These are phyloP conservation scores for Amazonetta brasiliensis DNA, from an alignment of 2,797 vertebrate species.

Conservation along the genomic window DNA sequence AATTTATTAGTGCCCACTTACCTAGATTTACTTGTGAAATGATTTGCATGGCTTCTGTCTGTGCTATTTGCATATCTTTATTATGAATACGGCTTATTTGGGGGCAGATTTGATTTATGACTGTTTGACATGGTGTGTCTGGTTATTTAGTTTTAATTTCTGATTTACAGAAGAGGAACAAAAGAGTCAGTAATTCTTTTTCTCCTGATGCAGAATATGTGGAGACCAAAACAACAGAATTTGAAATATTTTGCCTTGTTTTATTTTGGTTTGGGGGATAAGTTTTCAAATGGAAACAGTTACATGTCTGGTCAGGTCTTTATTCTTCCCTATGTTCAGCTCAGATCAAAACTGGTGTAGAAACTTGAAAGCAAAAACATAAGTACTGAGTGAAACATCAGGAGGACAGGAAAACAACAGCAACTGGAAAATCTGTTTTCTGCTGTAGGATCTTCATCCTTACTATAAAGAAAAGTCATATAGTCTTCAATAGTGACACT, in stretches of 20 bases:
- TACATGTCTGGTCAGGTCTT: conserved; percentile 13
- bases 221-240: not conserved
- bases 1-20: conserved; percentile 80
- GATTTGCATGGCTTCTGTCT: conserved; percentile 75
- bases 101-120: conserved; percentile 75
- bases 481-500: not conserved
- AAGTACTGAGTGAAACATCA: not conserved
- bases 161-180: conserved; percentile 67
- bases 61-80: conserved; percentile 77
- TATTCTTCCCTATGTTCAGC: not conserved
- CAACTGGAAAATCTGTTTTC: rapidly evolving
- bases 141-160: conserved; percentile 70
- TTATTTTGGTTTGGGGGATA: not conserved
- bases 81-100: conserved; percentile 76
- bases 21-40: conserved; percentile 77
- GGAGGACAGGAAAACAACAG: not conserved
- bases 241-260: not conserved
- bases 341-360: not conserved
- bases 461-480: not conserved
- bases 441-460: not conserved
- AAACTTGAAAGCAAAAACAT: not conserved
- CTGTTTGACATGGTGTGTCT: conserved; percentile 64
- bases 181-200: conserved; percentile 16
- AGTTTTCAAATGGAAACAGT: conserved; percentile 48
- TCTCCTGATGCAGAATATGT: not conserved